Conservation (phyloP, 2,797 vertebrate genomes). For the Scomberomorus guttatus region DNA sequence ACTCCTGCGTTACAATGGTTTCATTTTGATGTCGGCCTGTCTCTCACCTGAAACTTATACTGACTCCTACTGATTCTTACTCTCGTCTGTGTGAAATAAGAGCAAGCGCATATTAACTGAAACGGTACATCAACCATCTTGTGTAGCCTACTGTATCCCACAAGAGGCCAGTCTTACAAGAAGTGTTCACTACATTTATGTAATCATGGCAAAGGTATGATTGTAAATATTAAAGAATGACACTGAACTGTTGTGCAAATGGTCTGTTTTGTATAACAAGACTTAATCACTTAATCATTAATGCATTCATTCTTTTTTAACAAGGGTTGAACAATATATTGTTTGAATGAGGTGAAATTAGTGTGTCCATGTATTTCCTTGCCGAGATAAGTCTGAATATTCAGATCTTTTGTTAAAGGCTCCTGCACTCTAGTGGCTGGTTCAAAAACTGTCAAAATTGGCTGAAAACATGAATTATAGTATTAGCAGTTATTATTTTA, state of each 20-base stretch:
- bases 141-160: slow-evolving; percentile 40
- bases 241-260: slow-evolving; percentile 32
- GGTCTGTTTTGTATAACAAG: slow-evolving; percentile 7
- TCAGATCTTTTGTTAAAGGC: background rate
- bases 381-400: background rate
- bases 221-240: slow-evolving; percentile 77
- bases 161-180: slow-evolving; percentile 43
- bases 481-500: too few relatives aligned
- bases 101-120: slow-evolving; percentile 57
- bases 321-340: too few relatives aligned
- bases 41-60: slow-evolving; percentile 16
- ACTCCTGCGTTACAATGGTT: background rate
- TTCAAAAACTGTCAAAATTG: background rate
- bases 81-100: background rate
- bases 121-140: slow-evolving; percentile 30
- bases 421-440: slow-evolving; percentile 4
- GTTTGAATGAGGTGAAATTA: background rate
- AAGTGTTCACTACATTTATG: slow-evolving; percentile 49
- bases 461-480: background rate
- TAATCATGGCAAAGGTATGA: slow-evolving; percentile 66
- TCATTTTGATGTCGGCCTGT: slow-evolving; percentile 16
- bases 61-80: background rate
- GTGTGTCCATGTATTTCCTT: background rate
- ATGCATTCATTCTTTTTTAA: background rate
- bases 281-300: background rate